Conservation (phyloP, 2,113 vertebrate species). For the Rhineura floridana region DNA sequence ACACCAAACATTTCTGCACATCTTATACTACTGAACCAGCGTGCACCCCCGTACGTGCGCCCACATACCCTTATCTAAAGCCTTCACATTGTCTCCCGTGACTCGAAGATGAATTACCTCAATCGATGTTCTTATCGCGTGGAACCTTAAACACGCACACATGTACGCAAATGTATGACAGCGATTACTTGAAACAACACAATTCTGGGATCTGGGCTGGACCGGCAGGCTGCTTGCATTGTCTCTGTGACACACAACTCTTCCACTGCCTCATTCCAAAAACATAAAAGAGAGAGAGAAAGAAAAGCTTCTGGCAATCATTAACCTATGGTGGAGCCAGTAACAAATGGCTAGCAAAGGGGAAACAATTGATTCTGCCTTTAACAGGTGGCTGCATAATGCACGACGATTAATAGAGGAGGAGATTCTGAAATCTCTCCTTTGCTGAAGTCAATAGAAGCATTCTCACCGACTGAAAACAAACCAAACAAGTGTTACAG, state of each 20-base stretch:
- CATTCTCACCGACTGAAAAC: not conserved
- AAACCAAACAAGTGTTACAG: not conserved
- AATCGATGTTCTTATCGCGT: conserved; percentile 34
- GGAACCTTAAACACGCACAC: not conserved
- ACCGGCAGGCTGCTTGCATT: not conserved
- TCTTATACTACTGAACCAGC: not conserved
- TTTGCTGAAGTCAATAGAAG: not conserved
- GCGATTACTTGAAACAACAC: conserved; percentile 23
- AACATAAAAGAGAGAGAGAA: not conserved
- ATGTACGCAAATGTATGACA: not conserved
- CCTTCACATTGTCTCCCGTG: conserved; percentile 16
- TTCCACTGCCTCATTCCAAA: not conserved
- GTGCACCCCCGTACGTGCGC: not conserved
- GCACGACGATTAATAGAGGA: conserved; percentile 1
- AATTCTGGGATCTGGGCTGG: not conserved
- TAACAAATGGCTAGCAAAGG: conserved; percentile 17
- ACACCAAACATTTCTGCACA: conserved; percentile 35
- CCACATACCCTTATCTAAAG: conserved; percentile 35
- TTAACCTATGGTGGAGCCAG: conserved; percentile 15
- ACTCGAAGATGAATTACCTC: conserved; percentile 8
- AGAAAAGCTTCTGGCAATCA: not conserved
- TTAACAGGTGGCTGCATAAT: not conserved
- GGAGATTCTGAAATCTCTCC: not conserved
- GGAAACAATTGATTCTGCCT: not conserved
- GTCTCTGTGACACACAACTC: not conserved